Percentiles rank a stretch among this genome's conserved stretches.
Conservation (phyloP, 2,113 vertebrate species). For the Halichoerus grypus region DNA sequence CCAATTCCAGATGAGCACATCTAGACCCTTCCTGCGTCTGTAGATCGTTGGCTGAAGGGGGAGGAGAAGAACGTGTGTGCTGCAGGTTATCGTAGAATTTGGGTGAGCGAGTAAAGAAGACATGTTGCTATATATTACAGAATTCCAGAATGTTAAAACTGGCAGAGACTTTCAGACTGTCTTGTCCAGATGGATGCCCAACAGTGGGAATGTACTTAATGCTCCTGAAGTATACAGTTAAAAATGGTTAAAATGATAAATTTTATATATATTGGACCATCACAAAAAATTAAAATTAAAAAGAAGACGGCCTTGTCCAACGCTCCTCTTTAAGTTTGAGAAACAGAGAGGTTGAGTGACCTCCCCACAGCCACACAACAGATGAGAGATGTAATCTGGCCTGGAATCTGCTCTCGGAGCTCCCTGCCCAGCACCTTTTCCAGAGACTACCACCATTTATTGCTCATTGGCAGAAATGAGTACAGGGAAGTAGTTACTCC, state of each 20-base stretch:
- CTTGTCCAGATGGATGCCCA: neutral
- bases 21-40: neutral
- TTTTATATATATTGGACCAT: neutral
- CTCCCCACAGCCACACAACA: neutral
- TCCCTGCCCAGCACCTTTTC: neutral
- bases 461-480: neutral
- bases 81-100: fast-evolving
- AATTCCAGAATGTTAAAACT: neutral
- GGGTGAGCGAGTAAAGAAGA: neutral
- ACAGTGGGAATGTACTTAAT: neutral
- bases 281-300: neutral
- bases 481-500: neutral
- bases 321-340: neutral
- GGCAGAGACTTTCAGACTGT: neutral
- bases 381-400: neutral
- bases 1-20: neutral
- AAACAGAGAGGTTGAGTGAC: neutral
- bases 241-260: neutral
- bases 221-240: neutral
- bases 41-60: neutral
- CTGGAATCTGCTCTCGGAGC: fast-evolving
- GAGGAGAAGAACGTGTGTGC: neutral
- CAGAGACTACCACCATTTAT: fast-evolving
- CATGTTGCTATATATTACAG: fast-evolving
- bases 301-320: neutral